Evolutionary conservation across 2,888 invertebrate species (phyloP).

Genomic region (Sycophila texana): DNA sequence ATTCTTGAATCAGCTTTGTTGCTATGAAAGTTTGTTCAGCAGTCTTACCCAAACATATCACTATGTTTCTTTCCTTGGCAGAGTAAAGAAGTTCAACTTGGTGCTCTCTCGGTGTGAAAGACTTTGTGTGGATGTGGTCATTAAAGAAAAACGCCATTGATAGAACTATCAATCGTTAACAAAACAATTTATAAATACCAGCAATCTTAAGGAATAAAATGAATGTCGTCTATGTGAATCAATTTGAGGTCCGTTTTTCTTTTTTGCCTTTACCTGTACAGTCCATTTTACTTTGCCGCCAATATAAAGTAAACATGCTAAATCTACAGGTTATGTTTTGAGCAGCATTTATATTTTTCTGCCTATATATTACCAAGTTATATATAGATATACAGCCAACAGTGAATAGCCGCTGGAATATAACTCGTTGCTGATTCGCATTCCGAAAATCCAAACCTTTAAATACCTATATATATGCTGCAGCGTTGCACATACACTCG

Average conservation of each 20-base stretch:
- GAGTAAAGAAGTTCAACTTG: conserved; percentile 88
- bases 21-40: conserved; percentile 91
- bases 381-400: no score
- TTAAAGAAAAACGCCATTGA: conserved; percentile 54
- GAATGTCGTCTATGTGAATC: background rate
- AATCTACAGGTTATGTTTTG: background rate
- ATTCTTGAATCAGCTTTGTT: conserved; percentile 90
- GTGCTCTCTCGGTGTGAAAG: conserved; percentile 87
- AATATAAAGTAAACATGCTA: conserved; percentile 12
- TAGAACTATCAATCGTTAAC: background rate
- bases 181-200: background rate
- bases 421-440: no score
- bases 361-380: no score
- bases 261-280: background rate
- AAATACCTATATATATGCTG: no score
- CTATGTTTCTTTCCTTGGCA: conserved; percentile 84
- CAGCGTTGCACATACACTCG: no score
- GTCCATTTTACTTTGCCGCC: conserved; percentile 10
- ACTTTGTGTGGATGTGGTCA: conserved; percentile 81
- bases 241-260: background rate
- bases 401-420: no score
- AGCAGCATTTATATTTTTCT: no score
- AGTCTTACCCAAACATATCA: conserved; percentile 86
- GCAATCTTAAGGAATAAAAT: background rate
- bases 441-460: no score